Evolutionary conservation across 2,113 vertebrate species (phyloP).

Genomic region (Chaetodon auriga): DNA sequence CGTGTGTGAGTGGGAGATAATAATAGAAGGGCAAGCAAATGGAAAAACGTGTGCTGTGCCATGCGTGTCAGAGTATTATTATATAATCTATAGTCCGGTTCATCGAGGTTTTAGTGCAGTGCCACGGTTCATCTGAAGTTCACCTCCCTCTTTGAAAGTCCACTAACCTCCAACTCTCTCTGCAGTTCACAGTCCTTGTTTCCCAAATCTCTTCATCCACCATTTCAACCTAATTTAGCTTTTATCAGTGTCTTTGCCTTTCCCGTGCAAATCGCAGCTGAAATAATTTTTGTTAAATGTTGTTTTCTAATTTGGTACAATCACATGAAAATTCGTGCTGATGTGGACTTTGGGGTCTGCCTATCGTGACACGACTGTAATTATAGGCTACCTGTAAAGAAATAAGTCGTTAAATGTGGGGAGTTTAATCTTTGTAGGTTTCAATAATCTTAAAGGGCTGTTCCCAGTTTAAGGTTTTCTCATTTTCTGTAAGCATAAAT

Average conservation of each 20-base stretch:
- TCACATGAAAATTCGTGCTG: neutral
- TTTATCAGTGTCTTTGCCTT: neutral
- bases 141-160: neutral
- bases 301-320: slow-evolving; percentile 5
- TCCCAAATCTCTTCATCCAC: slow-evolving; percentile 20
- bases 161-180: neutral
- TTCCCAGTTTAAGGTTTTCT: neutral
- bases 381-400: neutral
- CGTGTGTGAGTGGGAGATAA: neutral
- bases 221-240: neutral
- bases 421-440: neutral
- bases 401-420: neutral
- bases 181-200: neutral
- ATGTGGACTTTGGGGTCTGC: neutral
- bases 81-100: neutral
- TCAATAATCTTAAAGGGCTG: neutral
- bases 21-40: slow-evolving; percentile 14
- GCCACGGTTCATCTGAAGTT: slow-evolving; percentile 11
- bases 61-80: neutral
- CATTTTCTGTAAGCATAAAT: no score
- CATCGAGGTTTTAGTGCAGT: slow-evolving; percentile 6
- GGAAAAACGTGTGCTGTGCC: neutral
- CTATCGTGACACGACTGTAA: neutral
- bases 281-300: slow-evolving; percentile 14
- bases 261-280: neutral